phyloP scores from a whole-genome alignment of 1,140 invertebrate genomes.

The Tyrophagus putrescentiae region DNA sequence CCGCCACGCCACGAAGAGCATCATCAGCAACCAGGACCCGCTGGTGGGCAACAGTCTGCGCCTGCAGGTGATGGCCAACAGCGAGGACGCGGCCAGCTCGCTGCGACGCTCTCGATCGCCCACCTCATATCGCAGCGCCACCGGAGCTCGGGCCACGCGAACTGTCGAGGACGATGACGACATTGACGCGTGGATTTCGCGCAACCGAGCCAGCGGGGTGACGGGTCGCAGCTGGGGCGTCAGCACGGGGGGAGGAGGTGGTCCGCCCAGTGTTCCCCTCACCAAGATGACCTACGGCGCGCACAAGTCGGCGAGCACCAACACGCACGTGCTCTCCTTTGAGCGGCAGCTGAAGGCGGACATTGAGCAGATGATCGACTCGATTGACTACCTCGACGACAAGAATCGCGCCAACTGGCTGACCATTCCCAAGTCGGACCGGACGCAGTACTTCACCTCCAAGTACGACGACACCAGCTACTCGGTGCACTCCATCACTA shows the following conservation, averaged over 20 bases:
- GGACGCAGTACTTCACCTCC: not conserved
- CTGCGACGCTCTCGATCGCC: not conserved
- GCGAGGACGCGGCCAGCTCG: not conserved
- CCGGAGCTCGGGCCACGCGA: not conserved
- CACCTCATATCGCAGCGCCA: too few species aligned
- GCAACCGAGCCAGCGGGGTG: not conserved
- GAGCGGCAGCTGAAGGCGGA: not conserved
- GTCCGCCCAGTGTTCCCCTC: not conserved
- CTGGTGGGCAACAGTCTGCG: not conserved
- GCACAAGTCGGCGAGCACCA: not conserved
- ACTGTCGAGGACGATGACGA: not conserved
- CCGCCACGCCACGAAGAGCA: not conserved
- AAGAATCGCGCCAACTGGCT: not conserved
- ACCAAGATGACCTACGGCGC: not conserved
- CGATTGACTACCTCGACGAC: not conserved
- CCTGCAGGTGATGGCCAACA: not conserved
- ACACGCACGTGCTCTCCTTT: constrained; percentile 10
- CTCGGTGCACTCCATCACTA: not conserved
- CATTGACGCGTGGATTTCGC: not conserved
- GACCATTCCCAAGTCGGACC: not conserved
- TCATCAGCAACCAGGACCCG: not conserved
- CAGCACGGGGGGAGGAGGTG: not conserved
- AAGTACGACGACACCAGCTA: constrained; percentile 6
- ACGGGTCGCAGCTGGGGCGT: not conserved
- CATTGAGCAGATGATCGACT: not conserved